Percentiles rank a stretch among this genome's conserved stretches.
phyloP scores from a whole-genome alignment of 64 coral and sea anemone species.

The Pocillopora damicornis region DNA sequence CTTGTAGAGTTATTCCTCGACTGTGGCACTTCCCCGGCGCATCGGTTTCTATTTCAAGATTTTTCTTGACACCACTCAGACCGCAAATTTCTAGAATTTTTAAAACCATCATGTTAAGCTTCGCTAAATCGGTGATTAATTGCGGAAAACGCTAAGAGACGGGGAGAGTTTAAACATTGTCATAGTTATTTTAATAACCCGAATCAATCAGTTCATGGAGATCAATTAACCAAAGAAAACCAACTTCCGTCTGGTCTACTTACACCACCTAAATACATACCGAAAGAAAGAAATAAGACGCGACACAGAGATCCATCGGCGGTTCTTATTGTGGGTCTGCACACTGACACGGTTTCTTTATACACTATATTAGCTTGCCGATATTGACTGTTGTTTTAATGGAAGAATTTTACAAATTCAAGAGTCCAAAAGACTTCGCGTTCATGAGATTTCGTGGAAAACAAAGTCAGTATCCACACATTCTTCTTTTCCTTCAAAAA shows the following conservation, averaged over 20 bases:
- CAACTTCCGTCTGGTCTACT: slow-evolving; percentile 25
- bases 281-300: neutral
- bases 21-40: neutral
- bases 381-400: neutral
- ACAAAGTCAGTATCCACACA: neutral
- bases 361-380: neutral
- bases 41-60: too few relatives aligned
- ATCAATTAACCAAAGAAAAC: slow-evolving; percentile 36
- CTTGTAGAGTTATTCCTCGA: neutral
- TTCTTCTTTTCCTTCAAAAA: neutral
- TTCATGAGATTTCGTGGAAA: neutral
- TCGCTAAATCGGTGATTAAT: neutral
- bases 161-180: neutral
- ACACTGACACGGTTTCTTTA: slow-evolving; percentile 1
- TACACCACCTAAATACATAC: slow-evolving; percentile 27
- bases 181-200: slow-evolving; percentile 35
- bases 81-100: slow-evolving; percentile 32
- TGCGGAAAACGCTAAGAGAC: neutral
- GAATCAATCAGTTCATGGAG: slow-evolving; percentile 26
- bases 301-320: neutral
- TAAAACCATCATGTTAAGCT: neutral
- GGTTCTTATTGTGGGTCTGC: neutral
- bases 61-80: neutral
- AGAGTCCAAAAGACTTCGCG: neutral
- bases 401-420: slow-evolving; percentile 25